Base-by-base conservation (phyloP, 2,113 vertebrate species). In the Silurus glanis region DNA sequence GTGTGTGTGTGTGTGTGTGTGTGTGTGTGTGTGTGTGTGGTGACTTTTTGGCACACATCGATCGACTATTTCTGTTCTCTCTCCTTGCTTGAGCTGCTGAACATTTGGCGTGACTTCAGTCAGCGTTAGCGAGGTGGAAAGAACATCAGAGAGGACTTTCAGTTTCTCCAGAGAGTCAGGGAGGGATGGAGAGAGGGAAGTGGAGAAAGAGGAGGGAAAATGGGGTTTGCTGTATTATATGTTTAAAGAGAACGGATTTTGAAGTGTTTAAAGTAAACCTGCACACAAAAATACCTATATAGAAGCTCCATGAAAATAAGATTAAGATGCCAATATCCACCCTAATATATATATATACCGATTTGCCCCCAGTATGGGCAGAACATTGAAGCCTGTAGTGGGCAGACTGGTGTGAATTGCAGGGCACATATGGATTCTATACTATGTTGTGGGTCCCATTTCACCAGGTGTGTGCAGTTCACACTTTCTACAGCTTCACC, bases 61-160 rank as follows among this genome's bases (percentile, higher is more conserved):
- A 93, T 94, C 81, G 37, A 88, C 91, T 95, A 95, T 95, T 95
- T 94, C 91, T 93, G 93, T 94, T 91, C 87, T 88, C 67, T 71
- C 76, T 66, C 89, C 92, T 91, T 6, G 61, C 47, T 47, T 87
- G 75, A 79, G 55, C 75, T 72, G 55, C 51, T 71, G 79, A 85
- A 81, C 28, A 75, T 59, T 78, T 87, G 87, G 87, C 87, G 66
- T 17, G 53, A 71, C 56, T 84, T 87, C 87, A 85, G 75, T 80
- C 75, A 53, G 75, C 90, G 89, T 17, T 59, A 83, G 55, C 21
- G 66, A 79, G 61, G 19, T 19, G 45, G 80, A 47, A 45, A 37
- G n/a, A 85, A 64, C 55, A 76, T 67, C 49, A 25, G 14, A 51
- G 74, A 79, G n/a, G 25, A 59, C 25, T 58, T 59, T 80, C 51